These are phyloP conservation scores for Tetranychus truncatus DNA, from an alignment of 2,888 invertebrate genomes.

Conservation along the genomic window DNA sequence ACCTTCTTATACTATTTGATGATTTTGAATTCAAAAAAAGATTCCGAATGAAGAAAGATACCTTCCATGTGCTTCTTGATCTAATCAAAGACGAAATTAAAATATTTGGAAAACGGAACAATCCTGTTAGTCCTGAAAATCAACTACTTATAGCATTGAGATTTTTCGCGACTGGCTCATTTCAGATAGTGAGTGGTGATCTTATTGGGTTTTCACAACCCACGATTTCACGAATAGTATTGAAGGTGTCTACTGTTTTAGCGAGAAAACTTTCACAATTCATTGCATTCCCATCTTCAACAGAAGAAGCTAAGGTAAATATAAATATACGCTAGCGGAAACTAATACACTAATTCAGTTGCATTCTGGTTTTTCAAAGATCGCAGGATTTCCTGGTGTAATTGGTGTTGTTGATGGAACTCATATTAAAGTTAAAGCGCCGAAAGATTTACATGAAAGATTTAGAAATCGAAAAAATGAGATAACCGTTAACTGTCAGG, in stretches of 20 bases:
- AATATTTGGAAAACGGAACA: background rate
- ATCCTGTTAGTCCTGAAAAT: background rate
- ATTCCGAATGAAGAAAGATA: background rate
- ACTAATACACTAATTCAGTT: background rate
- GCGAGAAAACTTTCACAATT: background rate
- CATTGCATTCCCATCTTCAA: background rate
- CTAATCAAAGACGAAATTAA: background rate
- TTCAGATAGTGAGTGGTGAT: conserved; percentile 15
- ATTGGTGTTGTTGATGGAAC: conserved; percentile 18
- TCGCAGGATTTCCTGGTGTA: background rate
- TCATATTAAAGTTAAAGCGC: conserved; percentile 18
- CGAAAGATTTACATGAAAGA: conserved; percentile 12
- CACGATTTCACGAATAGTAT: conserved; percentile 13
- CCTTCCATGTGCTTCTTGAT: background rate
- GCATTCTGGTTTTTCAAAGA: background rate
- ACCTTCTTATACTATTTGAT: background rate
- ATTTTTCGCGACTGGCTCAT: conserved; percentile 13
- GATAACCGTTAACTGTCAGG: conserved; percentile 23
- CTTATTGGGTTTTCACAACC: conserved; percentile 12
- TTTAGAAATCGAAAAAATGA: conserved; percentile 21
- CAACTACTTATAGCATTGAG: conserved; percentile 9
- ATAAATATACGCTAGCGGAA: background rate
- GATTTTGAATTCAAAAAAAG: conserved; percentile 1
- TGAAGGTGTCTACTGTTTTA: conserved; percentile 8
- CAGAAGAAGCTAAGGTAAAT: background rate